Conservation (phyloP, 2,113 vertebrate species). For the Toxotes chatareus region DNA sequence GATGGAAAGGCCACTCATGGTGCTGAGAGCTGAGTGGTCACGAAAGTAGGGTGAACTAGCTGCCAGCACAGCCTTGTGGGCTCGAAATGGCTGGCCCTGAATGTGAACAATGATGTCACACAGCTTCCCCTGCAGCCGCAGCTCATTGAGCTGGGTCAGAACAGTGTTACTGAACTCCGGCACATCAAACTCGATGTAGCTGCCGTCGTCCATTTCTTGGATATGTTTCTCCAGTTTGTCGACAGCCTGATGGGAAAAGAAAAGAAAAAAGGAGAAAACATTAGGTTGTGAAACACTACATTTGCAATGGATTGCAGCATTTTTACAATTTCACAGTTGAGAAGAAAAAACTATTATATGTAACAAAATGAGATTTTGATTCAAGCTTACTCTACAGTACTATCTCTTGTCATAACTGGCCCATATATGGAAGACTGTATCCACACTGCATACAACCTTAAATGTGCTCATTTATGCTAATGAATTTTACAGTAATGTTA, state of each 20-base stretch:
- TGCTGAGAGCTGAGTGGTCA: slow-evolving; percentile 96
- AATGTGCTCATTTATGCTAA: not conserved
- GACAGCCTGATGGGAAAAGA: slow-evolving; percentile 73
- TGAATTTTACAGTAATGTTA: not conserved
- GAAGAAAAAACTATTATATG: not conserved
- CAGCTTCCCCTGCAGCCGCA: slow-evolving; percentile 96
- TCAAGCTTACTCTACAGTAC: not conserved
- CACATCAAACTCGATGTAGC: slow-evolving; percentile 99
- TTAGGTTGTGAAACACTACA: not conserved
- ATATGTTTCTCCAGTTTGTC: slow-evolving; percentile 80
- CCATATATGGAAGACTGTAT: not conserved
- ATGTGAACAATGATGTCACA: slow-evolving; percentile 99
- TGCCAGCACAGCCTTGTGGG: slow-evolving; percentile 97
- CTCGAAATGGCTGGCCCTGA: slow-evolving; percentile 96
- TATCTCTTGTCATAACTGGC: not conserved
- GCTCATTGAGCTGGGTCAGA: slow-evolving; percentile 96
- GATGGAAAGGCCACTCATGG: slow-evolving; percentile 99
- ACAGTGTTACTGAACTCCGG: slow-evolving; percentile 98
- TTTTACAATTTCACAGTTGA: not conserved
- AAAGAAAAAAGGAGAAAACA: slow-evolving; percentile 1
- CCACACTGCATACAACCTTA: not conserved
- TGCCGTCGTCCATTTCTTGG: slow-evolving; percentile 96
- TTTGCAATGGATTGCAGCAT: not conserved
- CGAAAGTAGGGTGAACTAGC: slow-evolving; percentile 98
- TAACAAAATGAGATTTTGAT: not conserved